Evolutionary conservation across 2,113 vertebrate species (phyloP).

Genomic region (Megaceryle maxima): DNA sequence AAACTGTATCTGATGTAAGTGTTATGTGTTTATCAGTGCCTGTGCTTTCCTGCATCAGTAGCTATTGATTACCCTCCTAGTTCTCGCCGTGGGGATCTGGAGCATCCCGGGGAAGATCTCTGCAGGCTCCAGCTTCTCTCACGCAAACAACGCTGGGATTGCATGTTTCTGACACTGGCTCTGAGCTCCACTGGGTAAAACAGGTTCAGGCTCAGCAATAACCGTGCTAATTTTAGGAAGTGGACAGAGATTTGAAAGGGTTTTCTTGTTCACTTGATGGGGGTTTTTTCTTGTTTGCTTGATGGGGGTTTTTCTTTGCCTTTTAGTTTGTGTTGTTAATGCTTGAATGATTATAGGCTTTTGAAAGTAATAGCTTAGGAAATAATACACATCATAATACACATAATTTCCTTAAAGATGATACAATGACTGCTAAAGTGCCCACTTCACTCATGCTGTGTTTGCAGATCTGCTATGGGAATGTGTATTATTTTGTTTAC

Average conservation of each 20-base stretch:
- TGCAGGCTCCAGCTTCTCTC: neutral
- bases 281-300: neutral
- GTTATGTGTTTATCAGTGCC: rapidly evolving
- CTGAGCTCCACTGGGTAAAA: neutral
- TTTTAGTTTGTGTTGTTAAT: neutral
- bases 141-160: rapidly evolving
- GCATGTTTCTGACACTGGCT: neutral
- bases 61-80: neutral
- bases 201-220: neutral
- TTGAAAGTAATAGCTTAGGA: neutral
- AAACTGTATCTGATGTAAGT: neutral
- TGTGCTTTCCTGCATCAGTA: neutral
- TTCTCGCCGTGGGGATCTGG: rapidly evolving
- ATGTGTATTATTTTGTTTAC: neutral
- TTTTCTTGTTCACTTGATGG: neutral
- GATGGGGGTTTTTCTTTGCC: neutral
- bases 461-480: neutral
- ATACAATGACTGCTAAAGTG: neutral
- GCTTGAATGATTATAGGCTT: neutral
- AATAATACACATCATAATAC: neutral
- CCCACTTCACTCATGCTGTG: neutral
- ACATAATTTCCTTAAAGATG: conserved; percentile 13
- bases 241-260: neutral
- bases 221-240: neutral
- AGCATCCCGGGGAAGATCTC: neutral